These are phyloP conservation scores for Rhodinocichla rosea DNA, from an alignment of 2,113 vertebrate genomes.

Conservation along the genomic window DNA sequence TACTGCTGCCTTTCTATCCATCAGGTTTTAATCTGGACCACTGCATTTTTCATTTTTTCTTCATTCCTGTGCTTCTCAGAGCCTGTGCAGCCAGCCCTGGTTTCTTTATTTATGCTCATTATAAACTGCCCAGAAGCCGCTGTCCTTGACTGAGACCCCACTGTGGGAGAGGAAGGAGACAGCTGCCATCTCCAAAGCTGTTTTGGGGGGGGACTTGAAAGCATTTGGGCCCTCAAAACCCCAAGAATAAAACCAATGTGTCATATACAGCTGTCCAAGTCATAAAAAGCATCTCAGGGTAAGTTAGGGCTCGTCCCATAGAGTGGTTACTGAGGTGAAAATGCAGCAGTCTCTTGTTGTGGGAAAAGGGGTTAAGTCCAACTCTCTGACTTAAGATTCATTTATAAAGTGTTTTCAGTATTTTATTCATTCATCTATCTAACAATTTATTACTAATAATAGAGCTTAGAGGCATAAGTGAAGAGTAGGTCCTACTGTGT, in stretches of 20 bases:
- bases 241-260: not conserved
- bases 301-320: not conserved
- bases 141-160: not conserved
- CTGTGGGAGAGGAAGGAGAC: not conserved
- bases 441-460: not conserved
- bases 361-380: not conserved
- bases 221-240: not conserved
- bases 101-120: not conserved
- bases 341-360: not conserved
- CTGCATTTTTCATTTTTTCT: not conserved
- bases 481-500: not conserved
- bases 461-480: not conserved
- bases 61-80: not conserved
- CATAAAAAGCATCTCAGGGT: not conserved
- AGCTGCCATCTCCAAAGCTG: not conserved
- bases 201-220: not conserved
- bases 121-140: not conserved
- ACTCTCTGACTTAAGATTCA: not conserved
- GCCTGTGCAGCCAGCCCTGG: not conserved
- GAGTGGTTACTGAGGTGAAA: not conserved
- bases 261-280: not conserved
- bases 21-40: not conserved
- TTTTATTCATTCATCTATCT: slow-evolving; percentile 8
- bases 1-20: not conserved
- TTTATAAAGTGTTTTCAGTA: not conserved